Conservation (phyloP, 2,797 vertebrate genomes). For the Argyrosomus regius region DNA sequence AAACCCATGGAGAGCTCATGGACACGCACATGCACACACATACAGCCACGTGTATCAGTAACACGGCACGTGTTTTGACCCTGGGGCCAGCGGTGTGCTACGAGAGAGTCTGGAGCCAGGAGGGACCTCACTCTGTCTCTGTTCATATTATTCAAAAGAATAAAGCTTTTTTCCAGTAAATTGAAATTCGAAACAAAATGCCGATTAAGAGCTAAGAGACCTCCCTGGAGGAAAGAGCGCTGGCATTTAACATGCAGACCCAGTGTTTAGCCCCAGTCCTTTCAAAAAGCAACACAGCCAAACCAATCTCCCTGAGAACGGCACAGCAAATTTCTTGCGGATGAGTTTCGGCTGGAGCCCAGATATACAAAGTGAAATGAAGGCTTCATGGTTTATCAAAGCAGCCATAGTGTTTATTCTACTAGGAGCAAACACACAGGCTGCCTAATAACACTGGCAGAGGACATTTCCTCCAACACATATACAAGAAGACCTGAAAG, state of each 20-base stretch:
- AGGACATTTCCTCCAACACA: conserved; percentile 59
- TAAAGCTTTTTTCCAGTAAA: conserved; percentile 61
- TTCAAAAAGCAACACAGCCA: conserved; percentile 66
- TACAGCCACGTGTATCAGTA: conserved; percentile 43
- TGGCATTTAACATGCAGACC: conserved; percentile 78
- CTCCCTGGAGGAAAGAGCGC: conserved; percentile 65
- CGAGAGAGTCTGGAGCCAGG: conserved; percentile 28
- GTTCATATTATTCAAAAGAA: conserved; percentile 74
- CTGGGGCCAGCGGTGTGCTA: conserved; percentile 12
- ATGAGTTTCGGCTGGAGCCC: conserved; percentile 66
- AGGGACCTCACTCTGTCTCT: conserved; percentile 63
- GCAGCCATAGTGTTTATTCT: conserved; percentile 74
- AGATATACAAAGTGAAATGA: conserved; percentile 77
- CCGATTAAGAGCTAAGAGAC: conserved; percentile 74
- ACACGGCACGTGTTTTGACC: conserved; percentile 52
- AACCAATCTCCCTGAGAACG: conserved; percentile 73
- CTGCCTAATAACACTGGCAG: conserved; percentile 67
- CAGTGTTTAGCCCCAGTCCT: conserved; percentile 67
- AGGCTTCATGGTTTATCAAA: conserved; percentile 79
- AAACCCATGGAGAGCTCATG: conserved; percentile 12
- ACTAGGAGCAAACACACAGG: conserved; percentile 60
- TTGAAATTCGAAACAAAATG: conserved; percentile 81
- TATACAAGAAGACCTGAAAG: conserved; percentile 51
- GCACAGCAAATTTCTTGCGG: conserved; percentile 66
- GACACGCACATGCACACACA: conserved; percentile 5